phyloP scores from a whole-genome alignment of 2,888 invertebrate species.

The Aporophyla nigra region DNA sequence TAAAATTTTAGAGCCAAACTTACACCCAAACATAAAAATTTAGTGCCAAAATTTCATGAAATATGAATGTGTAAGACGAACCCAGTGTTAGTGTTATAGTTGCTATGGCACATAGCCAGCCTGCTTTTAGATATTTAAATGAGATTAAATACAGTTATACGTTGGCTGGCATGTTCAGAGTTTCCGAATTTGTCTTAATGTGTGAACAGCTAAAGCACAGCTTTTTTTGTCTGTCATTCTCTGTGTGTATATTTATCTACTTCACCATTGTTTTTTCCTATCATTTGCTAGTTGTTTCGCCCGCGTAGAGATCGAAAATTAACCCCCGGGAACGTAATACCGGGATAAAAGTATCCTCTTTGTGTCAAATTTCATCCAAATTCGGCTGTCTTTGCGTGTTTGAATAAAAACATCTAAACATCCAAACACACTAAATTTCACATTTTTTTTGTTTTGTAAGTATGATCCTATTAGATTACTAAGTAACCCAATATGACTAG shows the following conservation, averaged over 20 bases:
- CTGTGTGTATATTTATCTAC: background rate
- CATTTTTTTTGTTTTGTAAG: too few relatives aligned
- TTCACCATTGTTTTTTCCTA: background rate
- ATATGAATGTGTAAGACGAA: slow-evolving; percentile 41
- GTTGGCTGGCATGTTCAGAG: slow-evolving; percentile 31
- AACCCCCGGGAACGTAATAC: too few relatives aligned
- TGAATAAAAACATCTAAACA: too few relatives aligned
- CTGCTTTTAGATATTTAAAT: slow-evolving; percentile 59
- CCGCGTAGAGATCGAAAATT: too few relatives aligned
- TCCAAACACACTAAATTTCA: too few relatives aligned
- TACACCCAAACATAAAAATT: slow-evolving; percentile 24
- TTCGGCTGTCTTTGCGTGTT: too few relatives aligned
- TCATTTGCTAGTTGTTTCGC: too few relatives aligned
- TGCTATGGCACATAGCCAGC: slow-evolving; percentile 56
- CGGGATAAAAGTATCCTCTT: too few relatives aligned
- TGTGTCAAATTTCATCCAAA: too few relatives aligned
- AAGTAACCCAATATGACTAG: too few relatives aligned
- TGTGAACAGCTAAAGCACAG: background rate
- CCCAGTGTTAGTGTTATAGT: slow-evolving; percentile 1
- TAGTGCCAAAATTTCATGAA: slow-evolving; percentile 41
- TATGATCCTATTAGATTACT: background rate
- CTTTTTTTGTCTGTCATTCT: background rate
- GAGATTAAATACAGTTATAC: slow-evolving; percentile 59
- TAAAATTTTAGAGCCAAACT: slow-evolving; percentile 37
- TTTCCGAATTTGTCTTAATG: slow-evolving; percentile 17